Evolutionary conservation across 2,113 vertebrate genomes (phyloP).

Genomic region (Lophura nycthemera): DNA sequence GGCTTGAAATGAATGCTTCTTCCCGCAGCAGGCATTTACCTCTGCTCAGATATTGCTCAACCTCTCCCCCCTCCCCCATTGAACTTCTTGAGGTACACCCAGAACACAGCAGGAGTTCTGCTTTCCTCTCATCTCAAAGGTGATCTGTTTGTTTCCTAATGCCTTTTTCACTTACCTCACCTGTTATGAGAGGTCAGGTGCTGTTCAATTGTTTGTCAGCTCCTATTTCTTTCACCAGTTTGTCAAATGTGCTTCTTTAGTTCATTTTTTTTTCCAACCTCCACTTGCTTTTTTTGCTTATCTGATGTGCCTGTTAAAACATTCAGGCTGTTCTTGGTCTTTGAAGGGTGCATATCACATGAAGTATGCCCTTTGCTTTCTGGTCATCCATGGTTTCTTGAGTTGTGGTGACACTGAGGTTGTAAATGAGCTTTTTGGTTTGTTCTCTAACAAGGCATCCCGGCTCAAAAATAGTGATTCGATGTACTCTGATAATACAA

Average conservation of each 20-base stretch:
- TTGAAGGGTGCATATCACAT: neutral
- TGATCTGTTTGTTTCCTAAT: accelerated
- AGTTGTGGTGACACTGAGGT: too few species aligned
- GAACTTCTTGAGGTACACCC: neutral
- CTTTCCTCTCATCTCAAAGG: neutral
- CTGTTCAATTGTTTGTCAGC: neutral
- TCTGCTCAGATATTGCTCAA: neutral
- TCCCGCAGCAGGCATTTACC: neutral
- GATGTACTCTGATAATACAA: neutral
- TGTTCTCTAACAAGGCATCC: neutral
- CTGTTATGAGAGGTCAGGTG: neutral
- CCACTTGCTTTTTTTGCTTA: neutral
- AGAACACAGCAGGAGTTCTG: neutral
- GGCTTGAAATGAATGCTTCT: neutral
- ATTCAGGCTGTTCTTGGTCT: neutral
- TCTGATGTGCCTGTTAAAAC: neutral
- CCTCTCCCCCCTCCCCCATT: accelerated
- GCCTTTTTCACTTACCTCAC: neutral
- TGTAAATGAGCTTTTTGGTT: neutral
- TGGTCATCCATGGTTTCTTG: neutral
- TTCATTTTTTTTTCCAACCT: neutral
- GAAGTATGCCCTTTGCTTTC: neutral
- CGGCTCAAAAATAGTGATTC: neutral
- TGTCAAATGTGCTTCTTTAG: neutral
- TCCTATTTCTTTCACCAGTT: neutral